Percentiles rank a stretch among this genome's conserved stretches.
These are phyloP conservation scores for Lysiphlebus fabarum DNA, from an alignment of 1,140 invertebrate species.

Conservation along the genomic window DNA sequence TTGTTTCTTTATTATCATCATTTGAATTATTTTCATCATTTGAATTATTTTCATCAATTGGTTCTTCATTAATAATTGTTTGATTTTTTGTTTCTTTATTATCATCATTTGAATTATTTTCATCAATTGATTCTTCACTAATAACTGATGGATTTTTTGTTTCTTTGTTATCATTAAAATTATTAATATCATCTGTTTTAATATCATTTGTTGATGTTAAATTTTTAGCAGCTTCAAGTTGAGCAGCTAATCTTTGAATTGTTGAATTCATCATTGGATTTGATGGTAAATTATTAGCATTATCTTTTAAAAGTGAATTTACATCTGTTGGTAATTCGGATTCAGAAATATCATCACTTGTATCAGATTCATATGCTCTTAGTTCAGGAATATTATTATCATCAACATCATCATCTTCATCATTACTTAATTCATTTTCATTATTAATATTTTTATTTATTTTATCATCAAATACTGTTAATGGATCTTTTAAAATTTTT, in stretches of 20 bases:
- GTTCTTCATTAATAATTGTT: background rate
- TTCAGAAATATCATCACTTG: conserved; percentile 43
- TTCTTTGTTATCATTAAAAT: no score
- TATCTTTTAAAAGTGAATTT: conserved; percentile 42
- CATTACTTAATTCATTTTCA: conserved; percentile 10
- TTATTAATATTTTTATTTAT: conserved; percentile 8
- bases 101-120: background rate
- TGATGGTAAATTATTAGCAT: conserved; percentile 35
- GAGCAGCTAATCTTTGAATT: conserved; percentile 48
- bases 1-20: no score
- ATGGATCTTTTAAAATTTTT: conserved; percentile 3
- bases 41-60: background rate
- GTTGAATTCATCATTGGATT: conserved; percentile 45
- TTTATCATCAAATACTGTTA: conserved; percentile 6
- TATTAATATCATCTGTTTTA: no score
- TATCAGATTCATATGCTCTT: conserved; percentile 40
- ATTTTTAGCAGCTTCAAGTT: conserved; percentile 33
- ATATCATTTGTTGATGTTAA: background rate
- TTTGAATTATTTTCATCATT: no score
- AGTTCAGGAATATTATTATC: background rate
- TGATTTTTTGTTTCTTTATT: no score
- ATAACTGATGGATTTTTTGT: background rate
- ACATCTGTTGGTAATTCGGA: conserved; percentile 42
- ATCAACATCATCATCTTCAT: conserved; percentile 28
- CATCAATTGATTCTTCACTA: background rate